phyloP scores from a whole-genome alignment of 2,113 vertebrate genomes.

The Lepisosteus osseus region DNA sequence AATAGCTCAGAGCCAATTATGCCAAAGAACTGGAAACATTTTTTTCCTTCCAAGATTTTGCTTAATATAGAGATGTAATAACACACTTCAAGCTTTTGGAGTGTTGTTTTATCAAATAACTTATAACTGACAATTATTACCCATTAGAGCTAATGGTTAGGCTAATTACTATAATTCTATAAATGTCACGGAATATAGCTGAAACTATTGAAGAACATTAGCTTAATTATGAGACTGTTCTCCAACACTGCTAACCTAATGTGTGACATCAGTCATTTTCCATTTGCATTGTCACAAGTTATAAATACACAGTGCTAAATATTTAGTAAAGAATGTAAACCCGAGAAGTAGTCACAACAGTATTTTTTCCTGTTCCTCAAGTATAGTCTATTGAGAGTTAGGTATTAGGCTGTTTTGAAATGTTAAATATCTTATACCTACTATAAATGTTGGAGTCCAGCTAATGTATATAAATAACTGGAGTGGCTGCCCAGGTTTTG shows the following conservation, averaged over 20 bases:
- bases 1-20: slow-evolving; percentile 64
- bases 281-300: not conserved
- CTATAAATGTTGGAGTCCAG: too few species aligned
- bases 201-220: slow-evolving; percentile 66
- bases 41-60: slow-evolving; percentile 69
- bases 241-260: slow-evolving; percentile 40
- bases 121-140: slow-evolving; percentile 83
- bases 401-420: too few species aligned
- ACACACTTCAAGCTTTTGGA: slow-evolving; percentile 71
- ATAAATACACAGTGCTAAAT: slow-evolving; percentile 14
- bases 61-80: slow-evolving; percentile 71
- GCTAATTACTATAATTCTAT: slow-evolving; percentile 80
- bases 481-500: too few species aligned
- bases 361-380: not conserved
- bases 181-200: slow-evolving; percentile 74
- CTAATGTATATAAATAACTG: too few species aligned
- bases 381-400: too few species aligned
- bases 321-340: slow-evolving; percentile 14
- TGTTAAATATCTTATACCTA: too few species aligned
- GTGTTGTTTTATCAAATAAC: slow-evolving; percentile 77
- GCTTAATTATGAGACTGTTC: slow-evolving; percentile 63
- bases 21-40: slow-evolving; percentile 75
- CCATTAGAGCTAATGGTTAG: slow-evolving; percentile 74
- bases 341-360: not conserved
- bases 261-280: not conserved